Evolutionary conservation across 2,888 invertebrate species (phyloP), one percentile per base, ranked within the genome.

Genomic region (Amiota communis): DNA sequence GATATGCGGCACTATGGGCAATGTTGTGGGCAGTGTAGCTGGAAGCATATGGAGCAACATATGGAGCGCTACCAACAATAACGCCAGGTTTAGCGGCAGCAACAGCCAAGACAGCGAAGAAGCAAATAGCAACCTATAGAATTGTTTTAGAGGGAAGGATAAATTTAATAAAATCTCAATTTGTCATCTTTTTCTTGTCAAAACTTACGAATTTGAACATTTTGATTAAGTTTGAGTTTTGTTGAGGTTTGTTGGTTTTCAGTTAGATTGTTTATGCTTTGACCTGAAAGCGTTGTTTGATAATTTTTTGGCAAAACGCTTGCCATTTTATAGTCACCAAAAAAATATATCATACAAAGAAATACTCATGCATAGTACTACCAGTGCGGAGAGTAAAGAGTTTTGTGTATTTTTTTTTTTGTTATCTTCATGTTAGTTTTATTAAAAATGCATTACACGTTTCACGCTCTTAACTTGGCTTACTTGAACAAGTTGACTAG

Each of bases 1-100:
- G 87, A 75, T 82, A 87, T 76, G 87, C 87, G 51, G 87, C 87
- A 71, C 86, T 81, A 36, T 87, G 87, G 1, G 86, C 86, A 46
- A 87, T 78, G 49, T 74, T 77, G 63, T 80, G 76, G 1, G 87
- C 86, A 36, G 77, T 80, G 63, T 84, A 87, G 77, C 87, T 87
- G 80, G 87, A 81, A 63, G 87, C 87, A 69, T 87, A 87, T n/a
- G 87, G 87, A 46, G 87, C 87, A 20, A 87, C 85, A 74, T 87
- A 87, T 51, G 87, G 79, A n/a, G 87, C 87, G 69, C 79, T 80
- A n/a, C 84, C 87, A 13, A 87, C 85, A 53, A 87, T 80, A 12
- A 86, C 53, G 65, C 84, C 86, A 12, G 86, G 86, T 76, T 85
- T 83, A 76, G 85, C 83, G 47, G 84, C 72, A 70, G 79, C 82